A percentile compares a stretch with the other conserved stretches of the same genome.
phyloP scores from a whole-genome alignment of 1,140 invertebrate species.

The Cyrtorhinus lividipennis region DNA sequence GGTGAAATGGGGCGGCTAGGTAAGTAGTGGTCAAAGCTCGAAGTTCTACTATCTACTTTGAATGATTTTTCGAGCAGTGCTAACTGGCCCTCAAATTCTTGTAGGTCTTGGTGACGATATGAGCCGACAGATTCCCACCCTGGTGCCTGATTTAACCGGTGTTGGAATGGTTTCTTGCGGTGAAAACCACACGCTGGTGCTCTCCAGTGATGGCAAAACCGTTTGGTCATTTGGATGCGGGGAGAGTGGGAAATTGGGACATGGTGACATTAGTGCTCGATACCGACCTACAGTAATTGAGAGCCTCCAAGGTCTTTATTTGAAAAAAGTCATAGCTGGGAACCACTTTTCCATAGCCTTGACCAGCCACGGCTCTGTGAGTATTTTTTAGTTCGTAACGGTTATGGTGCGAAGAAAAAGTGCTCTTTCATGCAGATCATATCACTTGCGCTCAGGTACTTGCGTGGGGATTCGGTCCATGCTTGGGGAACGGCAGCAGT shows the following conservation, averaged over 20 bases:
- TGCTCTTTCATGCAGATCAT: not conserved
- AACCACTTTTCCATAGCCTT: slow-evolving; percentile 45
- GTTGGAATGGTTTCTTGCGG: slow-evolving; percentile 48
- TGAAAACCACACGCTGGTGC: slow-evolving; percentile 44
- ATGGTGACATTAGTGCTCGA: slow-evolving; percentile 40
- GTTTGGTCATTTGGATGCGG: slow-evolving; percentile 50
- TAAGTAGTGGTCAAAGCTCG: no score
- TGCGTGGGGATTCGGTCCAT: slow-evolving; percentile 45
- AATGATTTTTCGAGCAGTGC: no score
- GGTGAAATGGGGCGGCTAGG: slow-evolving; percentile 48
- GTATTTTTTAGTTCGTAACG: not conserved
- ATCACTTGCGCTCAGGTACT: slow-evolving; percentile 34
- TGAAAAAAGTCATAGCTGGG: slow-evolving; percentile 43
- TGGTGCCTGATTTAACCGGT: slow-evolving; percentile 39
- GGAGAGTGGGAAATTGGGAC: slow-evolving; percentile 45
- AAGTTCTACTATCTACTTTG: no score
- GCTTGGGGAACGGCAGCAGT: slow-evolving; percentile 39
- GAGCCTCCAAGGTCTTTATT: slow-evolving; percentile 40
- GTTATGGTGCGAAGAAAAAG: slow-evolving; percentile 6
- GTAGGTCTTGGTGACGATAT: slow-evolving; percentile 40
- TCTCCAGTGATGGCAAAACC: slow-evolving; percentile 44
- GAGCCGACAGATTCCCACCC: slow-evolving; percentile 38
- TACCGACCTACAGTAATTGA: slow-evolving; percentile 46
- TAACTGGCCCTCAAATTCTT: no score
- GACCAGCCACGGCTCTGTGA: slow-evolving; percentile 34